Conservation (phyloP, 2,113 vertebrate species). For the Propithecus coquereli region DNA sequence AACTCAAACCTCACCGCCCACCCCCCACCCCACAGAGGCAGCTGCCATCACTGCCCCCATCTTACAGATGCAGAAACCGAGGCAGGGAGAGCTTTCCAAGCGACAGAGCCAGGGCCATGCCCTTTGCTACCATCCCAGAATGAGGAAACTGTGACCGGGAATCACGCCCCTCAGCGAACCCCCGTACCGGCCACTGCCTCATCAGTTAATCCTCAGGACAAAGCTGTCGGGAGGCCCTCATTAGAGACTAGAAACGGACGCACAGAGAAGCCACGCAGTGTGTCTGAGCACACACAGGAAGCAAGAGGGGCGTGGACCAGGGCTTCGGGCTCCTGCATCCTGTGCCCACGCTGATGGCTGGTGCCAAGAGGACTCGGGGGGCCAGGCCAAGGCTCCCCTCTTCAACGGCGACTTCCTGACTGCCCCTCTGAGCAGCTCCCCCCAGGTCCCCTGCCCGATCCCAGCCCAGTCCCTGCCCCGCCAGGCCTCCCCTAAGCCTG, state of each 20-base stretch:
- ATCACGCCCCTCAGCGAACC: rapidly evolving
- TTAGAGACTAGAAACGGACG: not conserved
- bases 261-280: not conserved
- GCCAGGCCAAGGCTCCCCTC: not conserved
- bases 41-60: not conserved
- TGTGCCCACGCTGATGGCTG: not conserved
- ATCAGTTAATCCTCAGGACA: rapidly evolving
- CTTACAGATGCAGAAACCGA: not conserved
- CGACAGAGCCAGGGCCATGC: rapidly evolving
- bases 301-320: not conserved
- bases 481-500: not conserved
- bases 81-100: not conserved
- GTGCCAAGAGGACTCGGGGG: not conserved
- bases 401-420: not conserved
- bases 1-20: too few relatives aligned
- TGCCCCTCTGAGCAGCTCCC: not conserved
- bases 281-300: not conserved
- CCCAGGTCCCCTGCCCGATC: not conserved
- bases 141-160: rapidly evolving
- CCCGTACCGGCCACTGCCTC: rapidly evolving
- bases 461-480: not conserved
- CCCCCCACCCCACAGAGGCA: rapidly evolving
- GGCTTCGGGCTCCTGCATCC: not conserved
- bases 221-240: rapidly evolving
- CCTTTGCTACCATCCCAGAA: not conserved